phyloP scores from a whole-genome alignment of 37 sponge, comb jelly and placozoan genomes.

The Haliclona indistincta region DNA sequence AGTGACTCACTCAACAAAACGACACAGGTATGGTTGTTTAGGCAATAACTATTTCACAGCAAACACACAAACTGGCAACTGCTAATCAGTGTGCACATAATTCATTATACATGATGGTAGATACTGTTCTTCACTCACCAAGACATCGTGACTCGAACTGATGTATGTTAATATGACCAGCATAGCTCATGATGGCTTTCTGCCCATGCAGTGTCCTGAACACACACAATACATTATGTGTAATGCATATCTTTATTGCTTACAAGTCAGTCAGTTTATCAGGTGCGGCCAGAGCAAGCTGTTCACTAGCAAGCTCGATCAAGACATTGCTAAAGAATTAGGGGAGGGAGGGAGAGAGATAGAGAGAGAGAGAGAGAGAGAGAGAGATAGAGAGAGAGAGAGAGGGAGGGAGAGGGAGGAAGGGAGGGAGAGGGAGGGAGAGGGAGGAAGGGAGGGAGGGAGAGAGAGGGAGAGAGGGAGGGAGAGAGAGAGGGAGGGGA shows the following conservation, averaged over 20 bases:
- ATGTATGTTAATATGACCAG: constrained; percentile 59
- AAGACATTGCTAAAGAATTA: constrained; percentile 55
- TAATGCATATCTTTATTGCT: constrained; percentile 16
- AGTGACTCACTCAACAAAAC: too few species aligned
- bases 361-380: too few species aligned
- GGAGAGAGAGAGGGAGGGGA: background rate
- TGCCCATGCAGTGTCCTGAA: constrained; percentile 53
- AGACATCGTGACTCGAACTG: constrained; percentile 78
- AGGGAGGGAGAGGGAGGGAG: background rate
- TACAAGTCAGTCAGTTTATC: constrained; percentile 71
- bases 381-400: too few species aligned
- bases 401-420: background rate
- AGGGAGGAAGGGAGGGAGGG: background rate
- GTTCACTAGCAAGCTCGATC: constrained; percentile 71
- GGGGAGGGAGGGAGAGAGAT: too few species aligned
- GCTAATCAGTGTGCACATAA: too few species aligned
- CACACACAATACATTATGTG: background rate
- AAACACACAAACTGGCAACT: too few species aligned
- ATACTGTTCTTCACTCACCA: constrained; percentile 40
- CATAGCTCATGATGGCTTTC: constrained; percentile 51
- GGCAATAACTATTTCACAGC: too few species aligned
- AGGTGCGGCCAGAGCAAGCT: constrained; percentile 38
- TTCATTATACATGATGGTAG: too few species aligned
- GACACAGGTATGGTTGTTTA: too few species aligned
- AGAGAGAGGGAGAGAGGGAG: background rate